Evolutionary conservation across 1,140 invertebrate genomes (phyloP), one percentile per base, ranked within the genome.

Genomic region (Bacillus rossius): DNA sequence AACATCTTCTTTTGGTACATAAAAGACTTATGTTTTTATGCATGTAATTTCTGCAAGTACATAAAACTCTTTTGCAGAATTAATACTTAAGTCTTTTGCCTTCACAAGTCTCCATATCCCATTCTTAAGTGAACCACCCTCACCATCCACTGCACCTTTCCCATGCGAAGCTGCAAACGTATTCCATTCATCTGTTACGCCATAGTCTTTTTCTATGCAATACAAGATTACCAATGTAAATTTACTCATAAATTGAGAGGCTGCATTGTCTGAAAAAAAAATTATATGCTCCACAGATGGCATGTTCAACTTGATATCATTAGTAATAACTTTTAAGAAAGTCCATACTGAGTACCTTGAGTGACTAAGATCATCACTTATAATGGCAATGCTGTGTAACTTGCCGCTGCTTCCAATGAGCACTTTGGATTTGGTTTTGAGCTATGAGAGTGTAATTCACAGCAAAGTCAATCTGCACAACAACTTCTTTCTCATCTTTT

Each of bases 91-190:
- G 7, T 5, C 10, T 54, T 23, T 42, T 17, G 22, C 22, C 19
- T 54, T 54, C 52, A 54, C 52, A 4, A 20, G 19, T 20, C 14
- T 54, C 52, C 7, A 54, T 4, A 54, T 37, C 23, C 20, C 10
- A 1, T 42, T 37, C 60, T 69, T 69, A 1, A 62, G 16, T 25
- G 55, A 41, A n/a, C 65, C 67, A 4, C 63, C 62, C 13, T 64
- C 53, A 8, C 63, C 61, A 57, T 69, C 67, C 41, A 67, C 61
- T 16, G 58, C 48, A 17, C 55, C 59, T 55, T 69, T 71, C 14
- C 69, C 68, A 54, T 69, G 69, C 13, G 42, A 51, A 10, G 64
- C 67, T 29, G 65, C 62, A 62, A 60, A 67, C 65, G 67, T 53
- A 45, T 63, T 23, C 68, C 69, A 71, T 48, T 70, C 63, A 7